Percentiles rank a stretch among this genome's conserved stretches.
These are phyloP conservation scores for Lethocerus indicus DNA, from an alignment of 1,140 invertebrate genomes.

Conservation along the genomic window DNA sequence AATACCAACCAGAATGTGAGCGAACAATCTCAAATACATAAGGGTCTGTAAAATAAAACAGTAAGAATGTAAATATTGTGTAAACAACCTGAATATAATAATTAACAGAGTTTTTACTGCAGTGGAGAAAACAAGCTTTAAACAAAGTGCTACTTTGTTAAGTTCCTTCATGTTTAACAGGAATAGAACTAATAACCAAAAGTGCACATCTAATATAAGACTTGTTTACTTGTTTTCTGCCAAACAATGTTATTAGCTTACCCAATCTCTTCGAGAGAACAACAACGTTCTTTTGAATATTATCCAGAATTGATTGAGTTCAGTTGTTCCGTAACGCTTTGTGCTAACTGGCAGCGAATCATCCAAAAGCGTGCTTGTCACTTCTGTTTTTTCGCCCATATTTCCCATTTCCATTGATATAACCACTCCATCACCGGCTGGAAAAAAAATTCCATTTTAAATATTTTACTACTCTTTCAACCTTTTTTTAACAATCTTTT, in stretches of 20 bases:
- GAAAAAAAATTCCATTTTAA: constrained; percentile 10
- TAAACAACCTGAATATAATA: no score
- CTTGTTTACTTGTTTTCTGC: no score
- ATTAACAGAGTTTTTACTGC: no score
- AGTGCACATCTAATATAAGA: no score
- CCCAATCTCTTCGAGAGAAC: constrained; percentile 70
- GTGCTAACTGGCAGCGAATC: constrained; percentile 33
- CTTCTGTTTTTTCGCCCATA: constrained; percentile 31
- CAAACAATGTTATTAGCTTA: constrained; percentile 27
- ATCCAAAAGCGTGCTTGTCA: constrained; percentile 44
- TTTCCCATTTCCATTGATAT: constrained; percentile 22
- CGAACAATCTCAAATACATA: constrained; percentile 83
- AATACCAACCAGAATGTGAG: constrained; percentile 79
- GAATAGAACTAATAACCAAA: no score
- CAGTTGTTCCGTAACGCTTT: constrained; percentile 52
- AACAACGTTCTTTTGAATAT: constrained; percentile 58
- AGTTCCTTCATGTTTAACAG: no score
- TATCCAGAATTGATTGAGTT: constrained; percentile 62
- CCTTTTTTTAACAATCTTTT: no score
- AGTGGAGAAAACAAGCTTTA: no score
- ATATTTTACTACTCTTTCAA: no score
- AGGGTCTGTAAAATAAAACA: constrained; percentile 57
- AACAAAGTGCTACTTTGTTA: no score
- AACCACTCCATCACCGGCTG: constrained; percentile 27
- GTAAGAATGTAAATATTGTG: no score